Conservation (phyloP, 2,888 invertebrate genomes). For the Pristionchus fissidentatus region DNA sequence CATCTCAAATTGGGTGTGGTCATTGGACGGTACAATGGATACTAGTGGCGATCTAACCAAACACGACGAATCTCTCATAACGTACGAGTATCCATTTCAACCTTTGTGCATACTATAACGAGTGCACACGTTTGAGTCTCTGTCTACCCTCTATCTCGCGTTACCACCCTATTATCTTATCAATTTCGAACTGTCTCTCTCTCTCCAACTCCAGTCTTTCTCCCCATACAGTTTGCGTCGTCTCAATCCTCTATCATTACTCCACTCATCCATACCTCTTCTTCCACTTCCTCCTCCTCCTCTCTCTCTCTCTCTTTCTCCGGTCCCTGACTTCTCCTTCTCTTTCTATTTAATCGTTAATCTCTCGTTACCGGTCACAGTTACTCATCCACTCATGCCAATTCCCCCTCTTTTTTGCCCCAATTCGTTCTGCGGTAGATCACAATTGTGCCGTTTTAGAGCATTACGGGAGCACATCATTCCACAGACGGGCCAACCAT, state of each 20-base stretch:
- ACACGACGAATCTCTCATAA: slow-evolving; percentile 21
- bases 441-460: neutral
- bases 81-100: neutral
- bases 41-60: neutral
- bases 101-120: too few relatives aligned
- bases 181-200: too few relatives aligned
- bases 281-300: neutral
- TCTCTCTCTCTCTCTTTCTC: neutral
- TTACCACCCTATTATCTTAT: neutral
- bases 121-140: too few relatives aligned
- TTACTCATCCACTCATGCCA: slow-evolving; percentile 13
- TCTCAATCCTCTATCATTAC: slow-evolving; percentile 13
- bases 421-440: neutral
- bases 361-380: slow-evolving; percentile 39
- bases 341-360: slow-evolving; percentile 13
- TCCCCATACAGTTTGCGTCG: neutral
- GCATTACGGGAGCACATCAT: too few relatives aligned
- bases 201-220: neutral
- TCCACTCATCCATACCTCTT: neutral
- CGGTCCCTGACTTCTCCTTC: slow-evolving; percentile 13
- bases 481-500: too few relatives aligned
- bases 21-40: too few relatives aligned
- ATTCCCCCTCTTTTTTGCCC: neutral
- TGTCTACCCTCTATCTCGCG: neutral
- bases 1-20: neutral